Evolutionary conservation across 2,113 vertebrate species (phyloP), one percentile per base, ranked within the genome.

Genomic region (Hiodon alosoides): DNA sequence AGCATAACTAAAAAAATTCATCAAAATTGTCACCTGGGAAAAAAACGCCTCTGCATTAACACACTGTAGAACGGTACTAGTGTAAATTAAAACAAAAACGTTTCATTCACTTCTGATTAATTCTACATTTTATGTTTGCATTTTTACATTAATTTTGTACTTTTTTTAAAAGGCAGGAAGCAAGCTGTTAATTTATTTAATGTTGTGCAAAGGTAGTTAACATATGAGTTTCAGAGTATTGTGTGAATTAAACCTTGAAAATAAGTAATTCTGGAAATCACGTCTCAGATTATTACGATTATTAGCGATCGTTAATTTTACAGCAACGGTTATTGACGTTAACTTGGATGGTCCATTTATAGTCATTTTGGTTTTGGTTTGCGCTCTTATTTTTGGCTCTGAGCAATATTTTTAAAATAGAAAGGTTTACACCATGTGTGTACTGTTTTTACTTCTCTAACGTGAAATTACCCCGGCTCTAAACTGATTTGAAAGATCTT

Each of bases 181-280:
- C 73, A 83, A 78, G 88, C 84, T 91, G 86, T 87, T 90, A 87
- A 88, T 89, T 88, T 90, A 88, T 88, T 89, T 85, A 78, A 80
- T 80, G 73, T 66, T 89, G 86, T 90, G 81, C 73, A 82, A 81
- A 82, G 82, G 90, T 92, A 89, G 90, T 87, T 87, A 90, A 91
- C 89, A 90, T 93, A 83, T 92, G 91, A 93, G 88, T 85, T 93
- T 92, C 90, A 93, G 87, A 85, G 89, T 93, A 90, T 92, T 90
- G 92, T 90, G 89, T 95, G 92, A 92, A 95, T 95, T 94, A 94
- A 93, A 92, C 75, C 76, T 78, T 74, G 79, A 77, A 69, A 76
- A 65, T 79, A 71, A 77, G 13, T 72, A 73, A 81, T 79, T 67
- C 80, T 78, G 81, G 78, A 47, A 71, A 78, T 76, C 66, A 59